These are phyloP conservation scores for Tinea trinotella DNA, from an alignment of 2,888 invertebrate species.

Conservation along the genomic window DNA sequence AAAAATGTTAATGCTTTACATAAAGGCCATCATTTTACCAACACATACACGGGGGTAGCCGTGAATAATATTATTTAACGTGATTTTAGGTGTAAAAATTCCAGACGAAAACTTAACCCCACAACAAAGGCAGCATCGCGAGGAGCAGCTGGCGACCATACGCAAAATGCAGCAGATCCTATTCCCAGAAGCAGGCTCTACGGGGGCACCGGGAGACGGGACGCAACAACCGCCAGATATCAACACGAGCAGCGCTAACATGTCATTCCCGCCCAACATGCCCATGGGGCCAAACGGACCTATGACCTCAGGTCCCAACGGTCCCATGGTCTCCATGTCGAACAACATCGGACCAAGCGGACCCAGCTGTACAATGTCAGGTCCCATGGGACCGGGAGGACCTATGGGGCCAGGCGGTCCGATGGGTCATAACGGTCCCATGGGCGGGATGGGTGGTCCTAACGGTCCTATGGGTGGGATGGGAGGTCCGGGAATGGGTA, in stretches of 20 bases:
- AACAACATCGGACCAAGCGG: slow-evolving; percentile 53
- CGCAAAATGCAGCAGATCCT: slow-evolving; percentile 94
- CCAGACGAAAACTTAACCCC: slow-evolving; percentile 97
- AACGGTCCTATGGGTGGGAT: slow-evolving; percentile 39
- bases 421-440: slow-evolving; percentile 39
- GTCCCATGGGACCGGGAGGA: slow-evolving; percentile 55
- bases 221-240: slow-evolving; percentile 44
- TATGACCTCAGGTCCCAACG: slow-evolving; percentile 56
- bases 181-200: slow-evolving; percentile 78
- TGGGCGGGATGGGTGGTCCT: slow-evolving; percentile 42
- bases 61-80: slow-evolving; percentile 3
- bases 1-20: too few species aligned
- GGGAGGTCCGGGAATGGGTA: slow-evolving; percentile 41
- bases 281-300: slow-evolving; percentile 55
- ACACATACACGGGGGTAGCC: too few species aligned
- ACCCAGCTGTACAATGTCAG: slow-evolving; percentile 61
- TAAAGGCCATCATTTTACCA: too few species aligned
- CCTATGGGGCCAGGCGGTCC: slow-evolving; percentile 44
- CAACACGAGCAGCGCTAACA: slow-evolving; percentile 29
- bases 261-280: slow-evolving; percentile 52
- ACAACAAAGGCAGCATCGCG: slow-evolving; percentile 94
- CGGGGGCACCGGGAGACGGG: slow-evolving; percentile 33
- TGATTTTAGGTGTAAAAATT: slow-evolving; percentile 82
- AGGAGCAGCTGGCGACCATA: slow-evolving; percentile 92
- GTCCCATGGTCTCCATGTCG: slow-evolving; percentile 63